Conservation (phyloP, 2,113 vertebrate genomes). For the Turdus rufiventris region DNA sequence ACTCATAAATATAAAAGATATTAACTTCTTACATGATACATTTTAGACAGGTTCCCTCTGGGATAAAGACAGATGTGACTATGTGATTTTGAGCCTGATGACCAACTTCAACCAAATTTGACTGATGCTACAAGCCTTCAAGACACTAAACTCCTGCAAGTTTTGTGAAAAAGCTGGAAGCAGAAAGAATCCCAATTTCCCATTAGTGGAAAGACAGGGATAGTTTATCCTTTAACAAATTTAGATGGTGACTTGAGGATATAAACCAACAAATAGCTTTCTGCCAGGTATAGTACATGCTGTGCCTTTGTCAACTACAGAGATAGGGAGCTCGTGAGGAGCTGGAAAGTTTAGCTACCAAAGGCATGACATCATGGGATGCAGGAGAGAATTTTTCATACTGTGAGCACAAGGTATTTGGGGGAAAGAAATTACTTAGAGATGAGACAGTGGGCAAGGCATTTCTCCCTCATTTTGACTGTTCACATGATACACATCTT, state of each 20-base stretch:
- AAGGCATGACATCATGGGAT: background rate
- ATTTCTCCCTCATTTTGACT: background rate
- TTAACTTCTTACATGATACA: background rate
- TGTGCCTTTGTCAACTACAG: background rate
- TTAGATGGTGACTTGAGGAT: background rate
- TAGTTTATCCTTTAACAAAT: background rate
- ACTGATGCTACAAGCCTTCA: background rate
- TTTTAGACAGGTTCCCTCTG: background rate
- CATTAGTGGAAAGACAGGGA: background rate
- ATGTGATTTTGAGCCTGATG: background rate
- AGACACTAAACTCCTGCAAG: background rate
- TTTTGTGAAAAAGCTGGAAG: background rate
- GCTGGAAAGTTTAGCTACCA: background rate
- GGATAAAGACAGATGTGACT: background rate
- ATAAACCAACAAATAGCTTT: background rate
- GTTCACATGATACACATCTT: background rate
- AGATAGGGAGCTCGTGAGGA: background rate
- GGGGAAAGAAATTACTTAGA: background rate
- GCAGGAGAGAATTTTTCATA: background rate
- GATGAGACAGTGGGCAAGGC: background rate
- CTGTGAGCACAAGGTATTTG: background rate
- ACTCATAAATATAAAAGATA: constrained; percentile 1
- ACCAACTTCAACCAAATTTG: background rate
- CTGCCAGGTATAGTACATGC: background rate
- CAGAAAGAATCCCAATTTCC: background rate